These are phyloP conservation scores for Aphis craccivora DNA, from an alignment of 1,140 invertebrate species.

Conservation along the genomic window DNA sequence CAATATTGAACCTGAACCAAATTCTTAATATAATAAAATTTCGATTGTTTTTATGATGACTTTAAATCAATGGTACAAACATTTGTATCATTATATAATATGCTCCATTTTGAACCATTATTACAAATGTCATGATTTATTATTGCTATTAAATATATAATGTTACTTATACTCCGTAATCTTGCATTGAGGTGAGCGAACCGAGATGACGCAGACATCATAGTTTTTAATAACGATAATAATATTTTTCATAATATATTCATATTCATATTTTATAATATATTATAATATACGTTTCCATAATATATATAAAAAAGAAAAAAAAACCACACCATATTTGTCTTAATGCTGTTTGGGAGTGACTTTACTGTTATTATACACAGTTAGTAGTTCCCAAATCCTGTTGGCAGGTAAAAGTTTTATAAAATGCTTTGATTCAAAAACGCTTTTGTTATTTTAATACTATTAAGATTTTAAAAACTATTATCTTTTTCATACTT, in stretches of 20 bases:
- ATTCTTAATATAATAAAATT: not conserved
- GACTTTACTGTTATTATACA: not conserved
- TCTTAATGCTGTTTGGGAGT: not conserved
- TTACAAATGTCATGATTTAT: not conserved
- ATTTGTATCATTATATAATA: not conserved
- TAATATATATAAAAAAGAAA: not conserved
- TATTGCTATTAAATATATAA: not conserved
- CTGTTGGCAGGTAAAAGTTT: not conserved
- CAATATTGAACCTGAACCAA: too few relatives aligned
- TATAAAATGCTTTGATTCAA: not conserved
- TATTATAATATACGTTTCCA: too few relatives aligned
- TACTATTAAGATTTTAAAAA: too few relatives aligned
- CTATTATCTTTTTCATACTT: too few relatives aligned
- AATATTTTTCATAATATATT: not conserved
- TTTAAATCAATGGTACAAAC: not conserved
- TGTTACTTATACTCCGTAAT: not conserved
- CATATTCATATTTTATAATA: too few relatives aligned
- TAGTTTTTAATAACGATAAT: not conserved
- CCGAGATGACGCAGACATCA: not conserved
- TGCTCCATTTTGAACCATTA: not conserved
- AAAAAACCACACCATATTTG: not conserved
- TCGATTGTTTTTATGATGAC: not conserved
- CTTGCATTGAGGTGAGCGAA: not conserved
- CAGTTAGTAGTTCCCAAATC: not conserved
- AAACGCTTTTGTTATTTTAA: too few relatives aligned